Evolutionary conservation across 2,888 invertebrate genomes (phyloP).

Genomic region (Tenthredo distinguenda): DNA sequence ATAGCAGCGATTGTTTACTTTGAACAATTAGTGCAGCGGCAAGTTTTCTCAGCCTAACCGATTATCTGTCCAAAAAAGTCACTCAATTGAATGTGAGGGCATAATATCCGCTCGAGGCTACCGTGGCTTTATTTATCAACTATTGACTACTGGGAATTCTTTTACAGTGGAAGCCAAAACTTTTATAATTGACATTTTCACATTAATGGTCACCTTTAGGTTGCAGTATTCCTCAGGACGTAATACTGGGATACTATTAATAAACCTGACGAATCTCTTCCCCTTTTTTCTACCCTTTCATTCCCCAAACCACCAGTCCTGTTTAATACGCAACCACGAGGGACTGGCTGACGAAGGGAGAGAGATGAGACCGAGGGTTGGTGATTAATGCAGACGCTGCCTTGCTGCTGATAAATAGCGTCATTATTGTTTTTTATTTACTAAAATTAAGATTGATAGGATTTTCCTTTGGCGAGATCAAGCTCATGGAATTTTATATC

Average conservation of each 20-base stretch:
- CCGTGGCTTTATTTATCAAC: not conserved
- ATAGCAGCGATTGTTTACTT: not conserved
- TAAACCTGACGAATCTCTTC: slow-evolving; percentile 10
- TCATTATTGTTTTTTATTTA: slow-evolving; percentile 53
- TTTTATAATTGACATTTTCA: not conserved
- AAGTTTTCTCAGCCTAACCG: not conserved
- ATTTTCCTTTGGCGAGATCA: not conserved
- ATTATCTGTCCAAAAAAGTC: not conserved
- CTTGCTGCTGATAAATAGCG: slow-evolving; percentile 54
- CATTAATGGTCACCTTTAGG: not conserved
- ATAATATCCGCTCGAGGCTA: not conserved
- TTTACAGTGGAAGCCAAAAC: not conserved
- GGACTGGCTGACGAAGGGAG: slow-evolving; percentile 5
- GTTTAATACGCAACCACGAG: slow-evolving; percentile 25
- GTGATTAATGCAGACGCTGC: slow-evolving; percentile 55
- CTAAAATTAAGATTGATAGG: slow-evolving; percentile 57
- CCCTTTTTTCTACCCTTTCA: slow-evolving; percentile 29
- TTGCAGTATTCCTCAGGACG: not conserved
- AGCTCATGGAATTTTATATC: slow-evolving; percentile 20
- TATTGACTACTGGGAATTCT: not conserved
- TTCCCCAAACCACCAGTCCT: not conserved
- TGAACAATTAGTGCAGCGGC: not conserved
- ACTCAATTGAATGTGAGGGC: not conserved
- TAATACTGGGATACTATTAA: slow-evolving; percentile 2
- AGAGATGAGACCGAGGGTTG: slow-evolving; percentile 8